phyloP scores from a whole-genome alignment of 1,140 invertebrate species.

The Dendroctonus valens region DNA sequence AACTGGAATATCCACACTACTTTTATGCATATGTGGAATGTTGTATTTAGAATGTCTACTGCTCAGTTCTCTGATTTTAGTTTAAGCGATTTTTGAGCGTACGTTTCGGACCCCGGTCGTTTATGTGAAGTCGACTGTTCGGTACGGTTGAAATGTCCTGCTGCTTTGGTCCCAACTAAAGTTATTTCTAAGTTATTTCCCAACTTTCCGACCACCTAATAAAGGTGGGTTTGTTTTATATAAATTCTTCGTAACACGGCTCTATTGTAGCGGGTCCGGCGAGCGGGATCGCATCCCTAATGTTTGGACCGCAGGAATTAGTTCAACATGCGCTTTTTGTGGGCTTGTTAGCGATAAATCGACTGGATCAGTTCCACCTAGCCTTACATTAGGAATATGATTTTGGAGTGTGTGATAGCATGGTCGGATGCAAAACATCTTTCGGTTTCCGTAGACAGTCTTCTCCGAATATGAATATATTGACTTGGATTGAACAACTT shows the following conservation, averaged over 20 bases:
- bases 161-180: slow-evolving; percentile 49
- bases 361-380: slow-evolving; percentile 51
- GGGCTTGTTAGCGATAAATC: slow-evolving; percentile 54
- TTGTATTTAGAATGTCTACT: slow-evolving; percentile 28
- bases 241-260: slow-evolving; percentile 37
- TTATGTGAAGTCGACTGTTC: slow-evolving; percentile 23
- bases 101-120: slow-evolving; percentile 28
- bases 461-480: slow-evolving; percentile 63
- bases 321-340: slow-evolving; percentile 53
- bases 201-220: slow-evolving; percentile 47
- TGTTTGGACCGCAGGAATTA: slow-evolving; percentile 50
- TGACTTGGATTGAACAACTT: slow-evolving; percentile 63
- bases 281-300: slow-evolving; percentile 1
- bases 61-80: slow-evolving; percentile 19
- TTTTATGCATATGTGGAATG: slow-evolving; percentile 30
- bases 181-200: slow-evolving; percentile 63
- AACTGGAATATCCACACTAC: slow-evolving; percentile 14
- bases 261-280: slow-evolving; percentile 36
- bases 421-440: slow-evolving; percentile 57
- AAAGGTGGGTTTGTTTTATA: slow-evolving; percentile 38
- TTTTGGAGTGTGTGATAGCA: slow-evolving; percentile 44
- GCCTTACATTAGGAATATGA: slow-evolving; percentile 45
- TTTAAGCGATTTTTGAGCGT: slow-evolving; percentile 20
- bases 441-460: slow-evolving; percentile 69
- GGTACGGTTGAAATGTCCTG: not conserved